phyloP scores from a whole-genome alignment of 2,888 invertebrate species.

The Leptopilina syphax region DNA sequence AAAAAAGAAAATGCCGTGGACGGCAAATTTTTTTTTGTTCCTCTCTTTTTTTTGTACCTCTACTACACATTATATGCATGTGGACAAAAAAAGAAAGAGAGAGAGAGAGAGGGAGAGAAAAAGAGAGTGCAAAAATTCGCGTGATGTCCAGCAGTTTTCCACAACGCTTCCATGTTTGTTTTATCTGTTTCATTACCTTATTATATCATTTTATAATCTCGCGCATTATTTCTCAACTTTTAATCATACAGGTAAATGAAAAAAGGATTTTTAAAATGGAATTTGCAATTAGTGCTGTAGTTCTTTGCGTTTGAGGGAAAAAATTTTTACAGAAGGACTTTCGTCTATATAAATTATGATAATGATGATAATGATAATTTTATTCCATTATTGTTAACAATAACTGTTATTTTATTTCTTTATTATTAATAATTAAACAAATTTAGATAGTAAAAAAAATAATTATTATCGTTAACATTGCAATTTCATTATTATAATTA shows the following conservation, averaged over 20 bases:
- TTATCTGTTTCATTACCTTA: slow-evolving; percentile 38
- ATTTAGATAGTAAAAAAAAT: too few species aligned
- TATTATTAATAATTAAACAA: too few species aligned
- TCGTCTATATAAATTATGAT: too few species aligned
- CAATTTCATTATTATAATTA: too few species aligned
- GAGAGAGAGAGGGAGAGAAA: too few species aligned
- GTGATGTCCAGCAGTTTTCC: slow-evolving; percentile 54
- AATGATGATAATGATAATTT: too few species aligned
- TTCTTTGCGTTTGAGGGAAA: not conserved
- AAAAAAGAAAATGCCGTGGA: slow-evolving; percentile 51
- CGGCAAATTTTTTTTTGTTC: slow-evolving; percentile 47
- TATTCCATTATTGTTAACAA: too few species aligned
- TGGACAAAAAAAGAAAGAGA: slow-evolving; percentile 41
- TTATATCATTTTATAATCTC: slow-evolving; percentile 35
- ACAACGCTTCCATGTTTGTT: slow-evolving; percentile 27
- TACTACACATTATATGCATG: slow-evolving; percentile 40
- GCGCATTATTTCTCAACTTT: slow-evolving; percentile 10
- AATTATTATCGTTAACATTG: too few species aligned
- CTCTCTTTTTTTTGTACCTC: too few species aligned
- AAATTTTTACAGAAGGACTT: too few species aligned
- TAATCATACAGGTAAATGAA: not conserved
- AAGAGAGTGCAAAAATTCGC: slow-evolving; percentile 59
- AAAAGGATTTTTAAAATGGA: not conserved
- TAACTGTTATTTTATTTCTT: too few species aligned
- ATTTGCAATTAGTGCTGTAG: not conserved